These are phyloP conservation scores for Phoebastria nigripes DNA, from an alignment of 2,797 vertebrate genomes.

Conservation along the genomic window DNA sequence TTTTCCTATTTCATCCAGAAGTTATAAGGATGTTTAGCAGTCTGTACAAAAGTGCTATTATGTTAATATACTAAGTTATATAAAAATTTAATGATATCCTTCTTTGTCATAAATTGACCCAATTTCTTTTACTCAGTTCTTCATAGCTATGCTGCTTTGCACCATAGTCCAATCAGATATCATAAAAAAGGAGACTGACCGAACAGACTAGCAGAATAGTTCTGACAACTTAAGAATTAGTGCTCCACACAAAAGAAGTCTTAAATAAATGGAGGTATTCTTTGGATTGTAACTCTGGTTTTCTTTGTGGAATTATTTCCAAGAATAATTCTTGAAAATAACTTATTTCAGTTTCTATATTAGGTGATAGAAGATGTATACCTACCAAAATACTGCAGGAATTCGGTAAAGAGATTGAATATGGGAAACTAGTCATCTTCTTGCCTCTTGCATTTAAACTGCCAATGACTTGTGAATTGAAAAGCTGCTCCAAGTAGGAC, in stretches of 20 bases:
- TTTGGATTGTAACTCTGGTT: not conserved
- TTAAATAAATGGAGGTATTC: not conserved
- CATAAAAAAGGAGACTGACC: not conserved
- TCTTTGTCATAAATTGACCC: not conserved
- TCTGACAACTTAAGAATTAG: not conserved
- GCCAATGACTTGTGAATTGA: conserved; percentile 81
- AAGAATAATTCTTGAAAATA: not conserved
- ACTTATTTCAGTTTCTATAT: not conserved
- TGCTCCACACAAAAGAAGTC: not conserved
- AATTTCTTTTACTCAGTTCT: not conserved
- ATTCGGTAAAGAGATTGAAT: conserved; percentile 84
- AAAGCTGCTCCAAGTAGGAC: conserved; percentile 94
- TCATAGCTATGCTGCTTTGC: not conserved
- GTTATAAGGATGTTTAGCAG: not conserved
- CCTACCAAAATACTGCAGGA: conserved; percentile 91
- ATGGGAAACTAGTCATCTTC: conserved; percentile 78
- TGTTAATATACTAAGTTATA: not conserved
- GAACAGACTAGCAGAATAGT: not conserved
- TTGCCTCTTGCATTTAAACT: conserved; percentile 71
- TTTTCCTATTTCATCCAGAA: not conserved
- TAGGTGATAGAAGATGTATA: not conserved
- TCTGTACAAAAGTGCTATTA: not conserved
- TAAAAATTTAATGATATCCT: not conserved
- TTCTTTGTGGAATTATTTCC: not conserved
- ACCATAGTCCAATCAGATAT: not conserved